Conservation (phyloP, 53 echinoderm and acorn worm genomes). For the Astropecten irregularis region DNA sequence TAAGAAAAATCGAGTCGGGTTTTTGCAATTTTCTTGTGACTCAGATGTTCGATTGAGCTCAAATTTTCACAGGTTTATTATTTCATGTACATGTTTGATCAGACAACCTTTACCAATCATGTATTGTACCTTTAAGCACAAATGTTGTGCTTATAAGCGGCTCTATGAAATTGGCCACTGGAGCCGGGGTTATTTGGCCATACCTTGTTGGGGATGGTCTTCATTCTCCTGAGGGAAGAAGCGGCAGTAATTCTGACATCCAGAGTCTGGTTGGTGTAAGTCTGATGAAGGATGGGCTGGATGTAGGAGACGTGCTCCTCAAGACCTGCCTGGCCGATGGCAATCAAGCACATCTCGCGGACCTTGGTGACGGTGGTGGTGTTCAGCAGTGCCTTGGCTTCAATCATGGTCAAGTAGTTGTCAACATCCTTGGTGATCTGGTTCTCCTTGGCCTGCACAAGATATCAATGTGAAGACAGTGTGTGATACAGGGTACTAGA, state of each 20-base stretch:
- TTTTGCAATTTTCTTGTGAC: no score
- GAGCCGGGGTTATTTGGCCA: no score
- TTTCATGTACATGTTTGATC: no score
- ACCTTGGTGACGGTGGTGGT: conserved; percentile 43
- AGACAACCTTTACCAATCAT: no score
- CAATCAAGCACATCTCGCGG: conserved; percentile 59
- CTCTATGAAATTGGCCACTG: no score
- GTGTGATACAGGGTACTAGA: no score
- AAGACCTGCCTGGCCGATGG: conserved; percentile 65
- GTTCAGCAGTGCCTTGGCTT: conserved; percentile 19
- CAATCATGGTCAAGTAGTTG: conserved; percentile 6
- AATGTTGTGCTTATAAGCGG: no score
- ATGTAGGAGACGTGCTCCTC: conserved; percentile 15
- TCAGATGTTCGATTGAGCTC: no score
- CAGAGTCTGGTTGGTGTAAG: conserved; percentile 17
- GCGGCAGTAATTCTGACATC: conserved; percentile 28
- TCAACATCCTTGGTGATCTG: conserved; percentile 9
- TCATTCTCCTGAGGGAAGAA: conserved; percentile 16
- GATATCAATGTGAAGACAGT: no score
- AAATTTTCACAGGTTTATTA: no score
- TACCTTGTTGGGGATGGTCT: conserved; percentile 21
- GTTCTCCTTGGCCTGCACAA: background rate
- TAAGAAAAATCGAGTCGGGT: no score
- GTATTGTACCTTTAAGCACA: no score
- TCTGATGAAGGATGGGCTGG: conserved; percentile 34